A percentile compares a stretch with the other conserved stretches of the same genome.
Conservation (phyloP, 2,888 invertebrate genomes). For the Microctonus brassicae region DNA sequence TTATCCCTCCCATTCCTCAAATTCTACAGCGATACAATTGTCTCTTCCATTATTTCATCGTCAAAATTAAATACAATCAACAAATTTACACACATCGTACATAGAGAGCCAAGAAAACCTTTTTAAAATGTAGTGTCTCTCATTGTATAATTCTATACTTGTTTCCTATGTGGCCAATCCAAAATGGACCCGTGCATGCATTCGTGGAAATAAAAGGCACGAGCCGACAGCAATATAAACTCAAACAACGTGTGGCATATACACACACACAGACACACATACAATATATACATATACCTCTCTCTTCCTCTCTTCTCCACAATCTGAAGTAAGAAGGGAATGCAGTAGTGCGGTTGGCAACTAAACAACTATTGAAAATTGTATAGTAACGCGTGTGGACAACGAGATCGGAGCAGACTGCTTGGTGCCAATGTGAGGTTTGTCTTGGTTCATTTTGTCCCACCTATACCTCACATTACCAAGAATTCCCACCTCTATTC, state of each 20-base stretch:
- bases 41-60: too few species aligned
- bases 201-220: constrained; percentile 36
- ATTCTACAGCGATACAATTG: too few species aligned
- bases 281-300: too few species aligned
- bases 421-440: constrained; percentile 62
- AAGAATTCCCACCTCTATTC: constrained; percentile 31
- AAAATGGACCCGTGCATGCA: constrained; percentile 17
- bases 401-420: constrained; percentile 62
- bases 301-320: constrained; percentile 3
- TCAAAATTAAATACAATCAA: too few species aligned
- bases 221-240: background rate
- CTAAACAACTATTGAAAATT: constrained; percentile 22
- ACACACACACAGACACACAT: constrained; percentile 5
- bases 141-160: constrained; percentile 12
- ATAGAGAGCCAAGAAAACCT: background rate
- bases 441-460: constrained; percentile 34
- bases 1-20: too few species aligned
- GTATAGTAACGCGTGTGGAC: constrained; percentile 24
- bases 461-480: constrained; percentile 43
- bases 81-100: background rate
- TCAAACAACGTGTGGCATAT: background rate
- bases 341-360: constrained; percentile 33
- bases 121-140: background rate
- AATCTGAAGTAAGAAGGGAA: constrained; percentile 17
- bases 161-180: constrained; percentile 10